Base-by-base conservation (phyloP, 2,888 invertebrate species). In the Rotaria macrura region DNA sequence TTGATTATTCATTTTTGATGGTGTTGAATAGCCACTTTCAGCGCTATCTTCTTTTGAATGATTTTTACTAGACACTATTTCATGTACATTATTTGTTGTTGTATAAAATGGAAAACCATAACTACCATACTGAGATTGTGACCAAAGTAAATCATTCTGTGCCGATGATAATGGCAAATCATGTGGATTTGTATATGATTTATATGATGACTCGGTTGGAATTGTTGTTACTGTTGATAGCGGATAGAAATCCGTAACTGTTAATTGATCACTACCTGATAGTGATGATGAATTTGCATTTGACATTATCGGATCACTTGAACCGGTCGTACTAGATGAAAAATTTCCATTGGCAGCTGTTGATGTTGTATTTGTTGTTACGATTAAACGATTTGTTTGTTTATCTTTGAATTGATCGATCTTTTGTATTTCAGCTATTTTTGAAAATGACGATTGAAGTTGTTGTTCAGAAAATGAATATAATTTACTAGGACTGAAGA, bases 11-110 rank as follows among this genome's bases (percentile, higher is more conserved):
- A 40, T 54, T 47, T 84, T 47, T 79, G 84, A 86, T 38, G 86
- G 84, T 29, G 86, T 86, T 47, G 84, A 86, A 49, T 84, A 86
- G 4, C 84, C 84, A 79, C 79, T 86, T 49, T 86, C 86, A 17
- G 57, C 57, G 7, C 43, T 43, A 79, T 79, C 25, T n/a, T 65
- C 65, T 79, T 79, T n/a, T 1, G n/a, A 25, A 10, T 14, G 12
- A 40, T 74, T 23, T 74, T 74, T 74, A 40, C 40, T 74, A 40
- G 74, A 74, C 40, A 74, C 40, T 40, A 74, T 74, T 40, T 74
- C 74, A 7, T 74, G 74, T 20, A 40, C 29, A 38, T 23, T 79
- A 79, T 20, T 43, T 1, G 40, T n/a, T 79, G 43, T 40, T 25
- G 43, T 7, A 79, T 79, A 79, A 79, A 79, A 43, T 43, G 79